These are phyloP conservation scores for Parauchenoglanis punctatus DNA, from an alignment of 2,797 vertebrate genomes.

Conservation along the genomic window DNA sequence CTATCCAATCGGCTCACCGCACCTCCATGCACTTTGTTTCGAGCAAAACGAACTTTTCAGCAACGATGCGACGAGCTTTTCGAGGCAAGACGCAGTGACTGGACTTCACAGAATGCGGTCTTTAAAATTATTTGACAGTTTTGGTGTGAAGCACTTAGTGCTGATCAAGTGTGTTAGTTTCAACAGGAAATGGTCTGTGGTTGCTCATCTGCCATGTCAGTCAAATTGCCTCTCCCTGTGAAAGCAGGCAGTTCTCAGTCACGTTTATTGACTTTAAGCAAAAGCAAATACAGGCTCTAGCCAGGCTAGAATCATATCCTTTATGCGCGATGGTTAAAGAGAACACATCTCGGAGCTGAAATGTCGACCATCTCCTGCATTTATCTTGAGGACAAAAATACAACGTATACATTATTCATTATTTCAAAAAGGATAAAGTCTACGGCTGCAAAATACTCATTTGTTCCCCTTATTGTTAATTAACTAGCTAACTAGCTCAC, in stretches of 20 bases:
- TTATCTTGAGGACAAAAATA: background rate
- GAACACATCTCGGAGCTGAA: background rate
- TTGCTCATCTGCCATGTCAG: background rate
- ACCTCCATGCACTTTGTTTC: background rate
- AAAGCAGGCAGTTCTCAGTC: background rate
- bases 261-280: background rate
- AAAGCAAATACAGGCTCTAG: background rate
- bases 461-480: background rate
- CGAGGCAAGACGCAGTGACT: background rate
- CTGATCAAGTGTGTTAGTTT: background rate
- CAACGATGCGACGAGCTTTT: background rate
- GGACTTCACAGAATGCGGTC: background rate
- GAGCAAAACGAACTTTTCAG: background rate
- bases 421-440: background rate
- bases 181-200: constrained; percentile 20
- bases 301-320: background rate
- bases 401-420: background rate
- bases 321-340: background rate
- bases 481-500: background rate
- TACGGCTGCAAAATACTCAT: background rate
- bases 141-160: background rate
- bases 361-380: background rate
- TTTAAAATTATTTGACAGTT: background rate
- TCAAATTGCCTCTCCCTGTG: background rate
- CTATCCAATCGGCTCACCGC: background rate